Conservation (phyloP, 2,797 vertebrate species). For the Gambelia wislizenii region DNA sequence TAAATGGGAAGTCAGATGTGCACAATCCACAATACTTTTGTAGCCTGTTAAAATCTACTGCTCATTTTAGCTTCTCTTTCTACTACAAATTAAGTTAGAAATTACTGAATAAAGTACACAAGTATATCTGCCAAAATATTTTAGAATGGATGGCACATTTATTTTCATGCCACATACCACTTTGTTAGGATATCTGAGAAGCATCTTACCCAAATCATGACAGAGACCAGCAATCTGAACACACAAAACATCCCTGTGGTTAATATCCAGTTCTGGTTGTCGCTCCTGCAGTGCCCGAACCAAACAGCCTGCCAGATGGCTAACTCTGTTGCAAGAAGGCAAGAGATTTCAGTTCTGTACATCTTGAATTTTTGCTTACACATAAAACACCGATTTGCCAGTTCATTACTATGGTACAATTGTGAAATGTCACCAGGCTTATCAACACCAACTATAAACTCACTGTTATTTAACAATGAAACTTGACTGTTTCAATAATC, state of each 20-base stretch:
- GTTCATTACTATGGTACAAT: background rate
- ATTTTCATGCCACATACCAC: background rate
- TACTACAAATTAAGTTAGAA: background rate
- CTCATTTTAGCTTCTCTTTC: background rate
- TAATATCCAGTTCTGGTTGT: conserved; percentile 90
- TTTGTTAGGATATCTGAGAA: background rate
- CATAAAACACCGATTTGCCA: background rate
- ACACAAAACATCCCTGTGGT: conserved; percentile 88
- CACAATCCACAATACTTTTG: background rate
- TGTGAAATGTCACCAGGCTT: background rate
- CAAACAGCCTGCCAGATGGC: conserved; percentile 89
- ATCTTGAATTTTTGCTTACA: background rate
- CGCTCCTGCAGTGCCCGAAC: conserved; percentile 83
- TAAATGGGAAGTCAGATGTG: background rate
- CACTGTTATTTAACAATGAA: background rate
- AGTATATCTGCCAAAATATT: background rate
- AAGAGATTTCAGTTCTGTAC: background rate
- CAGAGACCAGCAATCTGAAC: conserved; percentile 97
- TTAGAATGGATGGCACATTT: background rate
- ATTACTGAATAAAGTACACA: background rate
- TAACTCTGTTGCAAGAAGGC: conserved; percentile 82
- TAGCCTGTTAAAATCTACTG: background rate
- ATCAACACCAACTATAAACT: background rate
- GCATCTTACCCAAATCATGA: conserved; percentile 91
- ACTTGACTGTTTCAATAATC: background rate